Percentiles rank a stretch among this genome's conserved stretches.
Evolutionary conservation across 2,888 invertebrate species (phyloP).

Genomic region (Rhorus exstirpatorius): DNA sequence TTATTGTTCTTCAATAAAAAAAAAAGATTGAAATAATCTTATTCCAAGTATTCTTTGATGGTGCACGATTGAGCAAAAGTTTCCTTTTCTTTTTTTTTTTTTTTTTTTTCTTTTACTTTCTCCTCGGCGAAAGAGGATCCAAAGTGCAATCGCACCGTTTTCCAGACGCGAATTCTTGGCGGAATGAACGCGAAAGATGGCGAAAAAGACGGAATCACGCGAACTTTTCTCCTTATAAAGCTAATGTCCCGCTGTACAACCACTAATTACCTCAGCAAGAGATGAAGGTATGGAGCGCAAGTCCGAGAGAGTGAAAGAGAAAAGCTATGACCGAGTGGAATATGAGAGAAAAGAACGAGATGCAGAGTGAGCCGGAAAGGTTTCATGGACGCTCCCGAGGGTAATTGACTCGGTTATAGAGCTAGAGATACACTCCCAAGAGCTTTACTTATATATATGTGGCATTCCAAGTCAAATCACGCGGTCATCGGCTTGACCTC

Average conservation of each 20-base stretch:
- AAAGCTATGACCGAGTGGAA: slow-evolving; percentile 49
- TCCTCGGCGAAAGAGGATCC: slow-evolving; percentile 26
- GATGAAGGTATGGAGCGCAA: slow-evolving; percentile 51
- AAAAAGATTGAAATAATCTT: slow-evolving; percentile 26
- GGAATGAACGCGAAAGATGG: slow-evolving; percentile 23
- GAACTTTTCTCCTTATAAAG: slow-evolving; percentile 55
- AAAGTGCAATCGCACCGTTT: slow-evolving; percentile 12
- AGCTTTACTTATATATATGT: slow-evolving; percentile 18
- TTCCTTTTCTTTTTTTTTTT: not conserved
- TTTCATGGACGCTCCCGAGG: slow-evolving; percentile 58
- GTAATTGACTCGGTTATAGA: slow-evolving; percentile 62
- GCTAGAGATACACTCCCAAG: slow-evolving; percentile 1
- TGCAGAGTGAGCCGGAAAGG: slow-evolving; percentile 30
- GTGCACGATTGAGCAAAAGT: not conserved
- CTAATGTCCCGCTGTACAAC: slow-evolving; percentile 45
- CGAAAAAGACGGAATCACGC: slow-evolving; percentile 16
- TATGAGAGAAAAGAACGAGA: slow-evolving; percentile 55
- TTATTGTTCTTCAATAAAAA: slow-evolving; percentile 11
- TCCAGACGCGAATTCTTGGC: slow-evolving; percentile 27
- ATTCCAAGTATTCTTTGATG: not conserved
- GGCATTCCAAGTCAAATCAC: too few relatives aligned
- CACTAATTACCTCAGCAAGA: slow-evolving; percentile 63
- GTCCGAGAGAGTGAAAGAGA: slow-evolving; percentile 20
- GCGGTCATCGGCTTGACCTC: too few relatives aligned
- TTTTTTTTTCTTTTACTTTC: not conserved